Evolutionary conservation across 2,113 vertebrate genomes (phyloP).

Genomic region (Eptesicus fuscus): DNA sequence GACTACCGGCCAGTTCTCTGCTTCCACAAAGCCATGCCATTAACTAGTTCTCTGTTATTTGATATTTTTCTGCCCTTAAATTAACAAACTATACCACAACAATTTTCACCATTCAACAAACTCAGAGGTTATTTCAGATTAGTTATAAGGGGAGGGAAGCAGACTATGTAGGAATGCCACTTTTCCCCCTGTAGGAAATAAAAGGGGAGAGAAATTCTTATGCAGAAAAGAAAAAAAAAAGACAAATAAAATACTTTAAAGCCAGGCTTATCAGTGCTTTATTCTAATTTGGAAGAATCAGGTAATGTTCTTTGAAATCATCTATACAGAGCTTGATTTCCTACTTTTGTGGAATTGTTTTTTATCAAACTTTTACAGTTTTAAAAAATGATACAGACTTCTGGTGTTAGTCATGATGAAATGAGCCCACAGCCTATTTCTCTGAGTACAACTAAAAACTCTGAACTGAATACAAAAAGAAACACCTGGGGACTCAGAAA

Average conservation of each 20-base stretch:
- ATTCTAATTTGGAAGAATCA: background rate
- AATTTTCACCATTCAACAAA: background rate
- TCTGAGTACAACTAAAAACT: background rate
- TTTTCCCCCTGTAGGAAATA: background rate
- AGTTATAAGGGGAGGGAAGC: too few relatives aligned
- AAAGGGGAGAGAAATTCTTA: background rate
- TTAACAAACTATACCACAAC: background rate
- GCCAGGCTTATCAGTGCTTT: background rate
- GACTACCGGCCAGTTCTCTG: background rate
- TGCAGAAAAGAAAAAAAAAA: background rate
- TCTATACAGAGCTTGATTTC: background rate
- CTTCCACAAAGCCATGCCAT: background rate
- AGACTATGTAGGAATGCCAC: background rate
- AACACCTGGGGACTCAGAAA: background rate
- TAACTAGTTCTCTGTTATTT: slow-evolving; percentile 3
- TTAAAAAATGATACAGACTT: background rate
- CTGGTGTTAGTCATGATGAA: background rate
- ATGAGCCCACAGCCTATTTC: background rate
- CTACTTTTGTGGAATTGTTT: background rate
- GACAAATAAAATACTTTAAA: background rate
- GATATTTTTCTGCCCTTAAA: background rate
- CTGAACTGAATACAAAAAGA: background rate
- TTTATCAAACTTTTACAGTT: background rate
- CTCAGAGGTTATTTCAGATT: background rate
- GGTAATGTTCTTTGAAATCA: background rate